Evolutionary conservation across 2,113 vertebrate species (phyloP).

Genomic region (Anolis sagrei): DNA sequence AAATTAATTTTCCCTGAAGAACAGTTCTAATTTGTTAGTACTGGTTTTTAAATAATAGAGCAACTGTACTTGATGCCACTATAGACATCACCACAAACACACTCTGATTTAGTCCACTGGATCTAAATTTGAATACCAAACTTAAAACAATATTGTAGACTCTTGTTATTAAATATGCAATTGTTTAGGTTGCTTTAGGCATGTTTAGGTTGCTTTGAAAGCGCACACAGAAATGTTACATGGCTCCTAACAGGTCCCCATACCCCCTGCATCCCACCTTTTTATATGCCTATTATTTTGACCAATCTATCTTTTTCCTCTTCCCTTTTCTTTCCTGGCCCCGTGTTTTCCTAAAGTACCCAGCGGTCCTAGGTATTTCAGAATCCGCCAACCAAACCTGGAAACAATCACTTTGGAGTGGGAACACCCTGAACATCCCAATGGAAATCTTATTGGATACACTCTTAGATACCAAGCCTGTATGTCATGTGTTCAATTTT

Average conservation of each 20-base stretch:
- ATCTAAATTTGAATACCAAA: fast-evolving
- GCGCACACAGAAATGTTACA: neutral
- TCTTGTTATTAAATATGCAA: neutral
- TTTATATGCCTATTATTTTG: fast-evolving
- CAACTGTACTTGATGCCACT: neutral
- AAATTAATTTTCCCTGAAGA: neutral
- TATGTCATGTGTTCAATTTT: conserved; percentile 62
- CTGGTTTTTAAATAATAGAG: neutral
- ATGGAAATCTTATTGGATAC: conserved; percentile 91
- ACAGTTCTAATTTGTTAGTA: neutral
- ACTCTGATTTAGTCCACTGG: neutral
- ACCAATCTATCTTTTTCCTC: conserved; percentile 43
- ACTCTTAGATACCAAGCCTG: conserved; percentile 87
- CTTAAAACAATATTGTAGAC: neutral
- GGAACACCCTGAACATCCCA: conserved; percentile 93
- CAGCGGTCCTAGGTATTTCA: conserved; percentile 87
- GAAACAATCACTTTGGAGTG: conserved; percentile 88
- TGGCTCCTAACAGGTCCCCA: neutral
- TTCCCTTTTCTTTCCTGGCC: conserved; percentile 51
- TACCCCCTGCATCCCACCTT: neutral
- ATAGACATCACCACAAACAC: neutral
- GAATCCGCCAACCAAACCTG: conserved; percentile 84
- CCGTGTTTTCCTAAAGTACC: conserved; percentile 84
- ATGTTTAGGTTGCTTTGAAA: neutral
- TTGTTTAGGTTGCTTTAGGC: too few species aligned